A percentile compares a stretch with the other conserved stretches of the same genome.
Conservation (phyloP, 2,888 invertebrate species). For the Sacculina carcini region DNA sequence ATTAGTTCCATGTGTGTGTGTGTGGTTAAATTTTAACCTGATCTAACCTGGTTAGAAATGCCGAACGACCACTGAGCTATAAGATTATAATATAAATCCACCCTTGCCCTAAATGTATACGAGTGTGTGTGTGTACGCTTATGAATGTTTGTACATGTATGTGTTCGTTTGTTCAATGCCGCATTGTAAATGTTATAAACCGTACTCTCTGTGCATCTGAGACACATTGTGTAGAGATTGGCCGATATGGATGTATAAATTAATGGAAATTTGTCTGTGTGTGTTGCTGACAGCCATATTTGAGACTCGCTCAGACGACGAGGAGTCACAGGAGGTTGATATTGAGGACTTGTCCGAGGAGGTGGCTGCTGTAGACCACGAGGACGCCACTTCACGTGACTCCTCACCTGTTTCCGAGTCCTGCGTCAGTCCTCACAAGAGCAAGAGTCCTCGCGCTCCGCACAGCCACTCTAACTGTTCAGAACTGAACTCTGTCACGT, state of each 20-base stretch:
- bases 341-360: slow-evolving; percentile 12
- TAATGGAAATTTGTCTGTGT: too few species aligned
- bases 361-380: slow-evolving; percentile 8
- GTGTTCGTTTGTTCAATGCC: background rate
- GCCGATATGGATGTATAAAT: too few species aligned
- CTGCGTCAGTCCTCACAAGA: slow-evolving; percentile 9
- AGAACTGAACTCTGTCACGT: slow-evolving; percentile 55
- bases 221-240: too few species aligned
- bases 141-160: background rate
- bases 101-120: too few species aligned
- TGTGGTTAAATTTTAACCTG: too few species aligned
- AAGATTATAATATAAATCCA: background rate
- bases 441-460: slow-evolving; percentile 9
- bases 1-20: too few species aligned
- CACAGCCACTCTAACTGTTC: slow-evolving; percentile 54
- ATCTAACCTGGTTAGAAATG: too few species aligned
- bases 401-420: slow-evolving; percentile 7
- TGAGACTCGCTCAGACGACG: background rate
- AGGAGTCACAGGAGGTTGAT: background rate
- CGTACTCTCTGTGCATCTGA: too few species aligned
- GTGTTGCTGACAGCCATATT: too few species aligned
- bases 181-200: background rate
- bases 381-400: slow-evolving; percentile 10
- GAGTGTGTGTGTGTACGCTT: too few species aligned
- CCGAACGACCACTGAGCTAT: too few species aligned